Evolutionary conservation across 2,888 invertebrate species (phyloP).

Genomic region (Eupithecia inturbata): DNA sequence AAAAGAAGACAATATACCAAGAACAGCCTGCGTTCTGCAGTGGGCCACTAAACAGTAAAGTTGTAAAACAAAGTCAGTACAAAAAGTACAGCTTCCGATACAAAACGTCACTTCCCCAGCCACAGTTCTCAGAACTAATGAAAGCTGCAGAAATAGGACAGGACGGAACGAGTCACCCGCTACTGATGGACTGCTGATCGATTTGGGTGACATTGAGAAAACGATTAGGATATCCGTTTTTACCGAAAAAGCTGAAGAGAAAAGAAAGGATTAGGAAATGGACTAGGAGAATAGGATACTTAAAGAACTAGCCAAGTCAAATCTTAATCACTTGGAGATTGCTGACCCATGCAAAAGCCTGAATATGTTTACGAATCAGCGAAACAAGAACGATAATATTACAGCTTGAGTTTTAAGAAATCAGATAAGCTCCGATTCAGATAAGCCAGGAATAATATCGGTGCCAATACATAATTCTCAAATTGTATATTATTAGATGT

Average conservation of each 20-base stretch:
- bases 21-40: not conserved
- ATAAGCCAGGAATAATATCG: not conserved
- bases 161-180: constrained; percentile 71
- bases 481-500: not conserved
- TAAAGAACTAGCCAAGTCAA: not conserved
- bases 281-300: not conserved
- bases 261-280: not conserved
- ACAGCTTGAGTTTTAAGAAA: not conserved
- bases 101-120: constrained; percentile 76
- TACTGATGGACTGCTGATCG: constrained; percentile 70
- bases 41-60: constrained; percentile 9
- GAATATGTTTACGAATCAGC: not conserved
- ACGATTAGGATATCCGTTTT: constrained; percentile 51
- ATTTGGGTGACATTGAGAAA: constrained; percentile 74
- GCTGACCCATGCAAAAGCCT: not conserved
- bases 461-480: not conserved
- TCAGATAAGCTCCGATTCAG: not conserved
- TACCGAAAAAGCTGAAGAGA: not conserved
- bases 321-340: not conserved
- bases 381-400: not conserved
- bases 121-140: constrained; percentile 79
- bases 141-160: constrained; percentile 77
- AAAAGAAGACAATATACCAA: not conserved
- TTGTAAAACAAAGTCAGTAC: constrained; percentile 50
- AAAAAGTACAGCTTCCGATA: constrained; percentile 77